Conservation (phyloP, 2,113 vertebrate species). For the Phalacrocorax brasilianus region DNA sequence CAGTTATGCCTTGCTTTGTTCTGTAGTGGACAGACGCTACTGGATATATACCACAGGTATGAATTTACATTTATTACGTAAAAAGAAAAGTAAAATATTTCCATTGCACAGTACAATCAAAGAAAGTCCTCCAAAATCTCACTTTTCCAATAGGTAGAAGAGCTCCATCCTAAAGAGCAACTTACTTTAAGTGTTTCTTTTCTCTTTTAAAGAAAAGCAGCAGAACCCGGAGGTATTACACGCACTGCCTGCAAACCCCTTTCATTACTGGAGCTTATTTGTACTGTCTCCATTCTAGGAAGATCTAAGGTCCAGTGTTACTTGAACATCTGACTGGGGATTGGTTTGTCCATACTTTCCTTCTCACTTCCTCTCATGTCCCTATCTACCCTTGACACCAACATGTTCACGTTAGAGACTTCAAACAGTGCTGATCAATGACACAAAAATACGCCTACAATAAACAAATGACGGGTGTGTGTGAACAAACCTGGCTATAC, state of each 20-base stretch:
- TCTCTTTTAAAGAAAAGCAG: background rate
- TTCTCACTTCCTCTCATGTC: background rate
- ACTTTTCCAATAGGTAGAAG: background rate
- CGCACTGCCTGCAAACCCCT: background rate
- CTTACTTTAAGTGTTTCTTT: background rate
- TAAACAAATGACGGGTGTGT: background rate
- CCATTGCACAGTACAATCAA: background rate
- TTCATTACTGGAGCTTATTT: background rate
- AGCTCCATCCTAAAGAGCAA: background rate
- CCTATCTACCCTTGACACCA: fast-evolving
- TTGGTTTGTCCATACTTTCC: background rate
- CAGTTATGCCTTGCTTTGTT: background rate
- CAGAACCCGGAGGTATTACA: background rate
- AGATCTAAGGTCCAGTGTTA: background rate
- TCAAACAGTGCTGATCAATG: background rate
- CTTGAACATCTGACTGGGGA: background rate
- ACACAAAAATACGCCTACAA: background rate
- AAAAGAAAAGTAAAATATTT: background rate
- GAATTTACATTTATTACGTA: background rate
- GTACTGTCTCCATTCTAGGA: background rate
- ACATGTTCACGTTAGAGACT: fast-evolving
- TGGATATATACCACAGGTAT: background rate
- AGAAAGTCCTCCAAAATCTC: background rate
- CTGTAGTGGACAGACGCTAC: background rate
- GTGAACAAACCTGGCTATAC: background rate